Base-by-base conservation (phyloP, 92 coral and sea anemone species). In the Phenganax marumi region DNA sequence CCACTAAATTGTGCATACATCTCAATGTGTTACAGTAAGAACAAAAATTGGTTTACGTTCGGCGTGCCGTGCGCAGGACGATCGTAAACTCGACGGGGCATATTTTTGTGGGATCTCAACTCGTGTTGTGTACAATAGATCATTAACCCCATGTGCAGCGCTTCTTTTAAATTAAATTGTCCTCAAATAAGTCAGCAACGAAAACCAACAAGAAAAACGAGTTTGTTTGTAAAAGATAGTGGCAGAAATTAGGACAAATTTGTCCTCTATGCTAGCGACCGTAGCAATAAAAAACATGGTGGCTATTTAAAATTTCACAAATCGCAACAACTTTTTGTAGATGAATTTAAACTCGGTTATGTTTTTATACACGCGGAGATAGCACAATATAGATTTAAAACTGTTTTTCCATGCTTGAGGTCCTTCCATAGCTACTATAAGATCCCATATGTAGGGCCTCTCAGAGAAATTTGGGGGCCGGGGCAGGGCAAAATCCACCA, bases 141-240 rank as follows among this genome's bases (percentile, higher is more conserved):
- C 61, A 78, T 78, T 78, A 26, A 63, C 83, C 83, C 56, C 83
- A 78, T 78, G 54, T 78, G 17, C 73, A 10, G 54, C 3, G 47
- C 10, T 61, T 48, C 19, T 48, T 78, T 78, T 22, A 49, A 61
- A 43, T 8, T 24, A 78, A 61, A 78, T 78, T 78, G 73, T 11
- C 58, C 73, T 50, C 83, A 78, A 78, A 63, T 66, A 78, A 78
- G 23, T 62, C 56, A 16, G 24, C 58, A 43, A 17, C 12, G 71
- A 57, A 50, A 78, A 78, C 83, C 60, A 78, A 61, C 63, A 78
- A 60, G 47, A 49, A 46, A 63, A 78, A n/a, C 72, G 71, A 62
- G 68, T 22, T 33, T 25, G 16, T 23, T 48, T 63, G 46, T 48
- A 78, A 48, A 43, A 47, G 60, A 78, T 61, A 48, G 71, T 1